Evolutionary conservation across 2,888 invertebrate genomes (phyloP), one percentile per base, ranked within the genome.

Genomic region (Apamea anceps): DNA sequence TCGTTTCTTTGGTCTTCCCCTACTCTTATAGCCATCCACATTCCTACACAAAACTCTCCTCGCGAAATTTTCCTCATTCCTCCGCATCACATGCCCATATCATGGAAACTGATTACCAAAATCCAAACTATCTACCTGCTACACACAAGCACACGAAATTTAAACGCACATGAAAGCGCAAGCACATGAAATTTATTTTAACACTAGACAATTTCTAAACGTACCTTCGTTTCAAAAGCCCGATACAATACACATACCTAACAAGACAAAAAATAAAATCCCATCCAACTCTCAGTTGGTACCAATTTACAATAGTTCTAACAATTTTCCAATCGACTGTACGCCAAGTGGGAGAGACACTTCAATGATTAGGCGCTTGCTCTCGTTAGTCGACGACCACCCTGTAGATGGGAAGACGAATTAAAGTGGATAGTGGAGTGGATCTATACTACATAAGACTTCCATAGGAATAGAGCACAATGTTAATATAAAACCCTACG

Each of bases 301-400:
- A 48, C 8, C 60, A 74, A 75, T 72, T 71, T 57, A 75, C 28
- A 68, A 54, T 21, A 80, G 45, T 48, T 54, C 48, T 48, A 75
- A 63, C 68, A 81, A 71, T 74, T 84, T 79, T 84, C 73, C 48
- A n/a, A 37, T 62, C 70, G 75, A 73, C 65, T 73, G 65, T 76
- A 62, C 80, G 2, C 45, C 51, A 72, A 65, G 66, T 68, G 51
- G 13, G n/a, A 57, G 32, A 37, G 72, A 72, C 72, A 72, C 81
- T 85, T 51, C 60, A 67, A 85, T 85, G 74, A 85, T 81, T 63
- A 85, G 37, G 3, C 37, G 51, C 75, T 71, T 42, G 79, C 32
- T 76, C 71, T 75, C 62, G 62, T 51, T 28, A 37, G 65, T 62
- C 25, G 12, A 8, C 21, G 21, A 57, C 10, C 65, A 66, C 45